Evolutionary conservation across 2,113 vertebrate species (phyloP).

Genomic region (Zonotrichia leucophrys): DNA sequence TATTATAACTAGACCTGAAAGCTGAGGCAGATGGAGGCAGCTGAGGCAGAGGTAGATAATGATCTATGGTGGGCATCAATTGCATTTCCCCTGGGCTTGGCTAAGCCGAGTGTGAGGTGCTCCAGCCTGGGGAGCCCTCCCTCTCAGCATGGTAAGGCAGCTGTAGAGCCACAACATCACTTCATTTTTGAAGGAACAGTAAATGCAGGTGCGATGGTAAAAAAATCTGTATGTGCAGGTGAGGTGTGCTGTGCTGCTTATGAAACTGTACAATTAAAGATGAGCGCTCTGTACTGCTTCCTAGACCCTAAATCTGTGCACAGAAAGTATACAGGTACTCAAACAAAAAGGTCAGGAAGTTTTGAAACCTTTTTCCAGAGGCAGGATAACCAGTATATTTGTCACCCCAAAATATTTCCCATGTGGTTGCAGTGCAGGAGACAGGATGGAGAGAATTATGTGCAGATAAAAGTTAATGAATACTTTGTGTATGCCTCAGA

Average conservation of each 20-base stretch:
- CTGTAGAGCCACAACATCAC: not conserved
- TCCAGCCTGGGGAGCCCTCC: not conserved
- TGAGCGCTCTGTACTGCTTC: not conserved
- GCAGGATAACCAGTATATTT: not conserved
- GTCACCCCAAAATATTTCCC: not conserved
- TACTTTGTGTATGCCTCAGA: not conserved
- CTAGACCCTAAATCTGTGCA: not conserved
- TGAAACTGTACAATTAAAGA: not conserved
- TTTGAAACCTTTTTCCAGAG: not conserved
- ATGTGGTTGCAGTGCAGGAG: not conserved
- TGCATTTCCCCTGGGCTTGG: not conserved
- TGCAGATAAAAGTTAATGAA: slow-evolving; percentile 7
- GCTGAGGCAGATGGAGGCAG: not conserved
- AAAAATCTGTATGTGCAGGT: not conserved
- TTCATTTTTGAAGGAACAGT: not conserved
- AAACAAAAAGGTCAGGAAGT: not conserved
- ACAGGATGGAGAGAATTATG: not conserved
- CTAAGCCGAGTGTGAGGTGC: not conserved
- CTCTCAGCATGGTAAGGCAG: not conserved
- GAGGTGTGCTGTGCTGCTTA: not conserved
- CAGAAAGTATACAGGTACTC: not conserved
- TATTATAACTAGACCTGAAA: not conserved
- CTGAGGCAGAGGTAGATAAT: not conserved
- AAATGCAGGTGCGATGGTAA: not conserved
- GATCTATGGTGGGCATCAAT: not conserved